Evolutionary conservation across 2,888 invertebrate genomes (phyloP), one percentile per base, ranked within the genome.

Genomic region (Cylindroiulus punctatus): DNA sequence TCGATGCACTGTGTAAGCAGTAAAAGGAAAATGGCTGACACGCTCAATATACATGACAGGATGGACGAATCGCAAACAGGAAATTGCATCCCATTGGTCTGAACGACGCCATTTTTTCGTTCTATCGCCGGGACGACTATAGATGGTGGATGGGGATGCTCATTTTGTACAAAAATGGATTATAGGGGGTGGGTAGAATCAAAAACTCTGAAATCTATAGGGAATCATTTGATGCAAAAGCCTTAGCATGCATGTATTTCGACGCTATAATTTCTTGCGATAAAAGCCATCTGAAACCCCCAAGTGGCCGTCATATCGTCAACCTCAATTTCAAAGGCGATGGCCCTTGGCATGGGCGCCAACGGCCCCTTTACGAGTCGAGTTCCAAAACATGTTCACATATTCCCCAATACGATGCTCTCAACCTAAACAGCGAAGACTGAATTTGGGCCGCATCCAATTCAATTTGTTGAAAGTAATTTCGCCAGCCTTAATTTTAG

Each of bases 401-500:
- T 44, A 12, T 44, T 1, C 44, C 44, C 4, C 12, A 44, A 1
- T 44, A 44, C 52, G 52, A 52, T n/a, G 52, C 52, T 44, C 10
- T 12, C 44, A 14, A 19, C n/a, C 2, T 14, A 47, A 12, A 47
- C 47, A 17, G 14, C 47, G 47, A 47, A 3, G 14, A 44, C 44
- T 8, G 19, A 17, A 52, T 52, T 52, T 52, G 52, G 52, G 52
- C 52, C n/a, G n/a, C n/a, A 52, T 52, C 52, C 52, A 52, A 52
- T 52, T 52, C 52, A 52, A 52, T 52, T 52, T 52, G 52, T 52
- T 52, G 52, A 52, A n/a, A 19, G 52, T n/a, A 52, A 52, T 52
- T 52, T 52, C 5, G 52, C n/a, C n/a, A 10, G n/a, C n/a, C 52
- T 52, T 52, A 19, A 52, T 52, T 52, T 52, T 52, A 19, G 52